Base-by-base conservation (phyloP, 2,797 vertebrate species). In the Myotis daubentonii region DNA sequence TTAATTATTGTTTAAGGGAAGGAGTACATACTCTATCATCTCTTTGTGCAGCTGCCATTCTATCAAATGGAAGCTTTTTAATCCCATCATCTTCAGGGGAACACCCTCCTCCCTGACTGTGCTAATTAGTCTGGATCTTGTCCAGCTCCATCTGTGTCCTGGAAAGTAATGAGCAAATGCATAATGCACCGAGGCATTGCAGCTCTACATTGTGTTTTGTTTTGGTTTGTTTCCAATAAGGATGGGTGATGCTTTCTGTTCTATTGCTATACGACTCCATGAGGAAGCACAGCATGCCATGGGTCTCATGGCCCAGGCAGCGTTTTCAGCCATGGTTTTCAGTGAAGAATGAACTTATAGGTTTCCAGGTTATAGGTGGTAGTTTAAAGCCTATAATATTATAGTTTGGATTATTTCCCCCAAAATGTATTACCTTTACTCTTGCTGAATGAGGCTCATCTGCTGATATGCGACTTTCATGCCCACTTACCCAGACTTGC, bases 341-440 rank as follows among this genome's bases (percentile, higher is more conserved):
- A 62, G 57, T 41, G 44, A 87, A 81, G 78, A 71, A 55, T 49
- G 30, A 15, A 33, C 44, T 60, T 17, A 0, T 16, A 83, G 94
- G 55, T 79, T 94, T 92, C 65, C 2, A 1, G 49, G 36, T 75
- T 85, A 76, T 93, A 30, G n/a, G 20, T 79, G 51, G 87, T 82
- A 87, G 33, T 33, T 87, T 75, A 8, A 22, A 95, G 60, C 81
- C 72, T 51, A 71, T 89, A 66, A 87, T 94, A 71, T 70, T 93
- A 68, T 41, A 60, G 62, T 79, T 89, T 89, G 87, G 80, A 86
- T 95, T 96, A 78, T 92, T 90, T 94, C 23, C 76, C 85, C 57
- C 25, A 0, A 87, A 92, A 94, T 60, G 16, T 33, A 81, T 57
- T 86, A 41, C 76, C 22, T 93, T 95, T 84, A 19, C 36, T 93